Percentiles rank a stretch among this genome's conserved stretches.
These are phyloP conservation scores for Agapostemon virescens DNA, from an alignment of 2,888 invertebrate genomes.

Conservation along the genomic window DNA sequence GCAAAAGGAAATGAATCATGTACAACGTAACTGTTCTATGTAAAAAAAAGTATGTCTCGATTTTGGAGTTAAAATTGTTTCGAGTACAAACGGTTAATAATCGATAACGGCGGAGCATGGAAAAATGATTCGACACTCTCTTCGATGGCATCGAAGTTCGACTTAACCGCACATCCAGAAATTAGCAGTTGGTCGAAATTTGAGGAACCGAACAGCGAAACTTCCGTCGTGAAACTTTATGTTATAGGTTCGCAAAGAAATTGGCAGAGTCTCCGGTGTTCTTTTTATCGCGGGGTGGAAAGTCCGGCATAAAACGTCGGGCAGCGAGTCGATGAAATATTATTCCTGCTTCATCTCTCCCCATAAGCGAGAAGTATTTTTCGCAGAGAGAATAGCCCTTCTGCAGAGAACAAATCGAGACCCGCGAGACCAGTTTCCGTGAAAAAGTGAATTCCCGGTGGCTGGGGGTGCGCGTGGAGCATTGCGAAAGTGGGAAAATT, in stretches of 20 bases:
- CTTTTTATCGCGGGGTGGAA: background rate
- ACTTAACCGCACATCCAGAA: too few species aligned
- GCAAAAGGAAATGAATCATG: too few species aligned
- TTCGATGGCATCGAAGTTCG: too few species aligned
- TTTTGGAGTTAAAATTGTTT: too few species aligned
- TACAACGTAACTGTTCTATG: too few species aligned
- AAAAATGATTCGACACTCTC: too few species aligned
- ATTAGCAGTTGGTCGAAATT: too few species aligned
- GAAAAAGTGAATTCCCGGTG: conserved; percentile 25
- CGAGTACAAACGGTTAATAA: too few species aligned
- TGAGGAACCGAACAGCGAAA: too few species aligned
- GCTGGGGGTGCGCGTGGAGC: conserved; percentile 5
- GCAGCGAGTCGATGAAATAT: background rate
- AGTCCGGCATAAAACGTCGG: background rate
- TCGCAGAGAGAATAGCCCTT: background rate
- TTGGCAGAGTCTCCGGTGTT: background rate
- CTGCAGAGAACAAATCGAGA: background rate
- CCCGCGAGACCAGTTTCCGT: conserved; percentile 8
- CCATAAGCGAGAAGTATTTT: background rate
- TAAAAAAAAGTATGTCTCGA: too few species aligned
- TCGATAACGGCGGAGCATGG: too few species aligned
- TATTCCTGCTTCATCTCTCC: background rate
- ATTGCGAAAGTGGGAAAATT: conserved; percentile 37
- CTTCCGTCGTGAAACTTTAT: too few species aligned
- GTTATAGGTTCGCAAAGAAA: background rate